Conservation (phyloP, 1,140 invertebrate species). For the Adoxophyes honmai region DNA sequence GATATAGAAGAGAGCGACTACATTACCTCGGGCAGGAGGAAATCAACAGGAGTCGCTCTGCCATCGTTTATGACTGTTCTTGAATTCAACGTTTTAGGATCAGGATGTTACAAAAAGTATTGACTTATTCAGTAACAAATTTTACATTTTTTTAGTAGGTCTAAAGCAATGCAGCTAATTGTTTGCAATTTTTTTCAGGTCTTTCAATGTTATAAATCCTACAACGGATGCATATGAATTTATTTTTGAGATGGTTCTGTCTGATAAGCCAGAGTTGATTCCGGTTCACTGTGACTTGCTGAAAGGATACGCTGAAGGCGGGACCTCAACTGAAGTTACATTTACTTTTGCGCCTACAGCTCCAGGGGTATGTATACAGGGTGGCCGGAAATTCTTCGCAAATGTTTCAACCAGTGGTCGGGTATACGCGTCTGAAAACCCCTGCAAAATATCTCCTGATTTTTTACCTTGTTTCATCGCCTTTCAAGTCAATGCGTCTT, state of each 20-base stretch:
- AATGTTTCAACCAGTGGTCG: no score
- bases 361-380: slow-evolving; percentile 46
- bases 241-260: slow-evolving; percentile 58
- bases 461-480: no score
- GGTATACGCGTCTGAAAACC: no score
- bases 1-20: slow-evolving; percentile 77
- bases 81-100: slow-evolving; percentile 75
- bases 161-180: no score
- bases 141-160: no score
- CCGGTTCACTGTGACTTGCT: slow-evolving; percentile 61
- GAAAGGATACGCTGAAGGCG: slow-evolving; percentile 61
- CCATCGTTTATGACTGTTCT: slow-evolving; percentile 63
- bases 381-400: no score
- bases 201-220: slow-evolving; percentile 62
- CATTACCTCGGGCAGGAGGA: slow-evolving; percentile 62
- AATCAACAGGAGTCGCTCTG: slow-evolving; percentile 46
- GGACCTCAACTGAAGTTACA: slow-evolving; percentile 54
- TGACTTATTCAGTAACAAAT: slow-evolving; percentile 12
- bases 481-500: no score
- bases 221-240: slow-evolving; percentile 61
- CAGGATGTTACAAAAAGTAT: slow-evolving; percentile 70
- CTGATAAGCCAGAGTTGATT: slow-evolving; percentile 49
- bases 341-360: slow-evolving; percentile 63
- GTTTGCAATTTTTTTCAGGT: slow-evolving; percentile 44
- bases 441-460: no score